Base-by-base conservation (phyloP, 2,888 invertebrate species). In the Cybosia mesomella region DNA sequence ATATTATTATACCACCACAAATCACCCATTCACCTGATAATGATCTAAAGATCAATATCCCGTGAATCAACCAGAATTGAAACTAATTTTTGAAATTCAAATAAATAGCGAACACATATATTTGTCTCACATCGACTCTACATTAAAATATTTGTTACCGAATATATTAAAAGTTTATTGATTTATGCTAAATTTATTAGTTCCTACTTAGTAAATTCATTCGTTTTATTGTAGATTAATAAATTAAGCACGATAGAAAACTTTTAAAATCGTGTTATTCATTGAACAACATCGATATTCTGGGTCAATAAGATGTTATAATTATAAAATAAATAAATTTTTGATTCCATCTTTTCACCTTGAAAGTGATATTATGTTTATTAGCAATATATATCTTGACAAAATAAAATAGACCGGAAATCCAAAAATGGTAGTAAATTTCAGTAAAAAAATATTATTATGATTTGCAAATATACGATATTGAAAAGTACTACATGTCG, bases 141-240 rank as follows among this genome's bases (percentile, higher is more conserved):
- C 65, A 70, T 66, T 60, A 64, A 66, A 63, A 77, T 77, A 72
- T 70, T 72, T 11, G 63, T 70, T 70, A 65, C 72, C 72, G 75
- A 72, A 68, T 74, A 67, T 66, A 68, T 64, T 64, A 59, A 72
- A 66, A 69, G 68, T 76, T 72, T 76, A 76, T 69, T 66, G 59
- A 76, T 74, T 72, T 64, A 79, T 79, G 79, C 11, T 67, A 72
- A 70, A 36, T 77, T 76, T 79, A 70, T 70, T 71, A 77, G 69
- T 73, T 78, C 78, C 73, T 77, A 70, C 76, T 70, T 75, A 73
- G 73, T 69, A 68, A 70, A 66, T 74, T 74, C 49, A 49, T 49
- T 49, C n/a, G n/a, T 49, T 49, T n/a, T 49, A 49, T 49, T 49
- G 49, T 49, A 49, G n/a, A 49, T 9, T 15, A 49, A 49, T 49